phyloP scores from a whole-genome alignment of 2,888 invertebrate genomes.

The Epinotia brunnichana region DNA sequence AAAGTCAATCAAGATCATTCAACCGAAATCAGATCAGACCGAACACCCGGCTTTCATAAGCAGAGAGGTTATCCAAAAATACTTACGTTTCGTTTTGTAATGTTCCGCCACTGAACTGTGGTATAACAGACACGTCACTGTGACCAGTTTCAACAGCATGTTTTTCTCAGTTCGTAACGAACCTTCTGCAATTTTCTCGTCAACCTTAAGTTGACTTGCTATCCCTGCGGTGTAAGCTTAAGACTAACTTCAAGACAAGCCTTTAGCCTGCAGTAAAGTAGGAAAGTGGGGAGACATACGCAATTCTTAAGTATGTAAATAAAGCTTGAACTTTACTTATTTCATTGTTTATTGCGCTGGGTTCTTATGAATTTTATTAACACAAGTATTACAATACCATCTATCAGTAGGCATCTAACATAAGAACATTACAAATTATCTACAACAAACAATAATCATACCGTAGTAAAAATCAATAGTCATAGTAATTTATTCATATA shows the following conservation, averaged over 20 bases:
- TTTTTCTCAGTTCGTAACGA: constrained; percentile 49
- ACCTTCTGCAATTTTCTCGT: constrained; percentile 20
- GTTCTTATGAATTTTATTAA: neutral
- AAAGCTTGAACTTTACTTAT: constrained; percentile 68
- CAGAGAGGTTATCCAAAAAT: constrained; percentile 53
- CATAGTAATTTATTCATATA: too few relatives aligned
- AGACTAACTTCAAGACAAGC: constrained; percentile 66
- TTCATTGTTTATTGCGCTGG: constrained; percentile 14
- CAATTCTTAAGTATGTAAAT: constrained; percentile 79
- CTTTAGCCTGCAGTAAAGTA: constrained; percentile 59
- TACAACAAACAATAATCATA: neutral
- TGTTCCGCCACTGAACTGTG: constrained; percentile 62
- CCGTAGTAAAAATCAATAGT: neutral
- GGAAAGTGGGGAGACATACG: constrained; percentile 72
- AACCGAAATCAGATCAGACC: constrained; percentile 34
- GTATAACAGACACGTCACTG: constrained; percentile 73
- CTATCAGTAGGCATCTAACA: neutral
- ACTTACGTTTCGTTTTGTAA: constrained; percentile 80
- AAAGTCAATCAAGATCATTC: constrained; percentile 14
- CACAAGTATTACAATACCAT: neutral
- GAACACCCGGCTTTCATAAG: constrained; percentile 35
- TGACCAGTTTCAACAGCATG: constrained; percentile 74
- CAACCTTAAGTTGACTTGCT: constrained; percentile 27
- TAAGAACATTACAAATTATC: neutral
- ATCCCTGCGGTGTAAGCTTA: constrained; percentile 62